A percentile compares a stretch with the other conserved stretches of the same genome.
These are phyloP conservation scores for Mirounga angustirostris DNA, from an alignment of 2,113 vertebrate species.

Conservation along the genomic window DNA sequence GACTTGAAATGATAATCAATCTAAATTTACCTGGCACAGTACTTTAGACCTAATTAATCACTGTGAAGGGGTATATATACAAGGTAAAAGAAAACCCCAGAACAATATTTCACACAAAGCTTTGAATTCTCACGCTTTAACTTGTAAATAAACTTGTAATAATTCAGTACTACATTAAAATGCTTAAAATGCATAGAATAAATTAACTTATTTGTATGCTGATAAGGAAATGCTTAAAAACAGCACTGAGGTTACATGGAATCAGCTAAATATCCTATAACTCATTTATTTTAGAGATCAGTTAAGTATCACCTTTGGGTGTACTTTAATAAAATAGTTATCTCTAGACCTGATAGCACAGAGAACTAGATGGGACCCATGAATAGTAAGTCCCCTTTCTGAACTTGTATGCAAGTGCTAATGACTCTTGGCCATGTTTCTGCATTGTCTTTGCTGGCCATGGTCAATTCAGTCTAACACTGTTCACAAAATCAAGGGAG, in stretches of 20 bases:
- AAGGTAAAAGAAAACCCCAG: slow-evolving; percentile 57
- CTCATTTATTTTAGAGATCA: slow-evolving; percentile 66
- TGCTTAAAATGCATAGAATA: slow-evolving; percentile 60
- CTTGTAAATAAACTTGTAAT: slow-evolving; percentile 50
- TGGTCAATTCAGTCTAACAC: not conserved
- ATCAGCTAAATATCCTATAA: slow-evolving; percentile 20
- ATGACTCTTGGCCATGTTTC: not conserved
- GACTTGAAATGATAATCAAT: slow-evolving; percentile 64
- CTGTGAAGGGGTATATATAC: slow-evolving; percentile 54
- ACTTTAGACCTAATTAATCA: slow-evolving; percentile 66
- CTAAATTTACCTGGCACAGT: slow-evolving; percentile 58
- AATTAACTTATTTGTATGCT: slow-evolving; percentile 59
- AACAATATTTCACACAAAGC: slow-evolving; percentile 45
- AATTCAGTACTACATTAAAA: slow-evolving; percentile 55
- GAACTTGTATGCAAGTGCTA: not conserved
- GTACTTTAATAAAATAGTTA: slow-evolving; percentile 65
- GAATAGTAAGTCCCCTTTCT: not conserved
- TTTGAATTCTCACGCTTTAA: slow-evolving; percentile 63
- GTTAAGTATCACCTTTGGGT: slow-evolving; percentile 40
- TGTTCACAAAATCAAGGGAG: not conserved
- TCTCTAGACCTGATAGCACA: slow-evolving; percentile 17
- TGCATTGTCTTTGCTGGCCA: not conserved
- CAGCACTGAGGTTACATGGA: slow-evolving; percentile 40
- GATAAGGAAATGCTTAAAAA: slow-evolving; percentile 65
- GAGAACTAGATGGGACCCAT: slow-evolving; percentile 1